phyloP scores from a whole-genome alignment of 1,140 invertebrate species.

The Heliconius hermathena region DNA sequence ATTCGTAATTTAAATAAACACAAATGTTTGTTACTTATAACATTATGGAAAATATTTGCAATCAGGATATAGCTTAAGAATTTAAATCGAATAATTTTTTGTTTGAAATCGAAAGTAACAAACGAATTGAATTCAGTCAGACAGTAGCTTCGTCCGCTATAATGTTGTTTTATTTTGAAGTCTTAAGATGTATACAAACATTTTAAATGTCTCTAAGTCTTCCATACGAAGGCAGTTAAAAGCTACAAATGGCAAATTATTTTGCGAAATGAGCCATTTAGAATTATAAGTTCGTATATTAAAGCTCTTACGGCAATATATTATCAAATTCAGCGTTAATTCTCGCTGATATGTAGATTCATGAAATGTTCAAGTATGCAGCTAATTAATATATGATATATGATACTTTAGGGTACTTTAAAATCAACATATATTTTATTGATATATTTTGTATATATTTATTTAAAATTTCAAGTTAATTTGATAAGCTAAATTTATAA shows the following conservation, averaged over 20 bases:
- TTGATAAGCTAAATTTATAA: no score
- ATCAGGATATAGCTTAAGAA: no score
- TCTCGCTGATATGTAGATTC: constrained; percentile 25
- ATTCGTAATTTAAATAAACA: no score
- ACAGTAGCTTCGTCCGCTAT: no score
- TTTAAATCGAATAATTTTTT: no score
- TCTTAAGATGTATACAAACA: neutral
- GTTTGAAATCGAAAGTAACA: no score
- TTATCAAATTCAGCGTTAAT: constrained; percentile 24
- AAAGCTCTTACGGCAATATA: constrained; percentile 19
- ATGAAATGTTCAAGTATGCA: constrained; percentile 29
- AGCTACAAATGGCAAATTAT: constrained; percentile 9
- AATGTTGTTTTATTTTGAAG: no score
- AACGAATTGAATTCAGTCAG: no score
- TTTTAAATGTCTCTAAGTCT: neutral
- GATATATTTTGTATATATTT: neutral
- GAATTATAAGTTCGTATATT: constrained; percentile 19
- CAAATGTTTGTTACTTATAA: no score
- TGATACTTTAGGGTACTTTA: neutral
- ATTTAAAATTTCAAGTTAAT: neutral
- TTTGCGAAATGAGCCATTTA: constrained; percentile 17
- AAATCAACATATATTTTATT: neutral
- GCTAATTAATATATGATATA: constrained; percentile 27
- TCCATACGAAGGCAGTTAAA: neutral
- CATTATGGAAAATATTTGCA: no score